Evolutionary conservation across 2,113 vertebrate species (phyloP).

Genomic region (Catagonus wagneri): DNA sequence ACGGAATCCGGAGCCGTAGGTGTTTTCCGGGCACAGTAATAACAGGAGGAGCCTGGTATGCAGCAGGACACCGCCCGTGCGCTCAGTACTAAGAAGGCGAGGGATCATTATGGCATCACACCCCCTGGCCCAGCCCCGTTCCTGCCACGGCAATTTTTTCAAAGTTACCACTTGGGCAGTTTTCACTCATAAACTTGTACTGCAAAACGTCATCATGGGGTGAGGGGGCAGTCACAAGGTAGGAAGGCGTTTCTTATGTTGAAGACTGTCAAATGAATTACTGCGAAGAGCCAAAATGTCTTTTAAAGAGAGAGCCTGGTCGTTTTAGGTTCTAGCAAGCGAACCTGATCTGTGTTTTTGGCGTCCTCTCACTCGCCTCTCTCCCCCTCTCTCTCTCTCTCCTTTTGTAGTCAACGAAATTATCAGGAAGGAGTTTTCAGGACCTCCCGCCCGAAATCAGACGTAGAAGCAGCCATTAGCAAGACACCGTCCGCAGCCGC

Average conservation of each 20-base stretch:
- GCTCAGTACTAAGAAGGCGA: background rate
- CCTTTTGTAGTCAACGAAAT: constrained; percentile 97
- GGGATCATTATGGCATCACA: background rate
- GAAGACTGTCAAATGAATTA: background rate
- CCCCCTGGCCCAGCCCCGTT: background rate
- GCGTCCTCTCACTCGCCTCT: background rate
- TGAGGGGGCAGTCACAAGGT: rapidly evolving
- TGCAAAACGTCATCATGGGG: background rate
- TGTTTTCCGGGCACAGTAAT: background rate
- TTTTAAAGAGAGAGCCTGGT: background rate
- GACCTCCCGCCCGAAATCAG: constrained; percentile 93
- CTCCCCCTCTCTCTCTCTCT: constrained; percentile 68
- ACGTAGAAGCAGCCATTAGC: constrained; percentile 90
- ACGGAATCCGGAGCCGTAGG: no score
- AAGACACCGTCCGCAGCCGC: constrained; percentile 83
- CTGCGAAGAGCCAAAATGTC: background rate
- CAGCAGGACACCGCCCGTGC: rapidly evolving
- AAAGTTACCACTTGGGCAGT: background rate
- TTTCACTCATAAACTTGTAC: background rate
- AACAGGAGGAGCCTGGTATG: background rate
- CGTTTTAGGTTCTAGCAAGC: background rate
- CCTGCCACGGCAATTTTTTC: background rate
- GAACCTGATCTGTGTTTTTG: background rate
- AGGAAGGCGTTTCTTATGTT: background rate
- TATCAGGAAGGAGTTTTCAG: constrained; percentile 99